Percentiles rank a stretch among this genome's conserved stretches.
Evolutionary conservation across 2,888 invertebrate species (phyloP).

Genomic region (Willowsia nigromaculata): DNA sequence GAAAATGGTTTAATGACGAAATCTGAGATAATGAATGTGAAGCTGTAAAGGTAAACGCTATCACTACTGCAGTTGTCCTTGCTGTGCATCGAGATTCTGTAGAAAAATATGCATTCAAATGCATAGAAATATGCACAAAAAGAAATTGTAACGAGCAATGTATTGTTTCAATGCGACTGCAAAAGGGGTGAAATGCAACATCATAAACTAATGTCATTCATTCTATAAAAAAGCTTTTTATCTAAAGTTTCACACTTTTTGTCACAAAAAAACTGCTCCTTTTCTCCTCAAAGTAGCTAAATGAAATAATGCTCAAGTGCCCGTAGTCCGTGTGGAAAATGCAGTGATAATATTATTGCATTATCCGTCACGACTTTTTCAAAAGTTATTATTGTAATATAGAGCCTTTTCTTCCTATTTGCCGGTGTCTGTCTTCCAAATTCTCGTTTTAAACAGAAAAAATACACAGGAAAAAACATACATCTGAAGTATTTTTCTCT

Average conservation of each 20-base stretch:
- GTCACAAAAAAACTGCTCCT: neutral
- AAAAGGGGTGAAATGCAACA: neutral
- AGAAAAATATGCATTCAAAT: too few species aligned
- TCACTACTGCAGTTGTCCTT: too few species aligned
- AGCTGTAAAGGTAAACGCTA: neutral
- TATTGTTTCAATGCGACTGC: too few species aligned
- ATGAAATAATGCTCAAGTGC: constrained; percentile 51
- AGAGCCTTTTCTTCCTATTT: neutral
- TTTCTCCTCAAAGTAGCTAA: constrained; percentile 37
- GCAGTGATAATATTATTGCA: constrained; percentile 63
- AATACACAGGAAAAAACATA: neutral
- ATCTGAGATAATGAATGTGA: neutral
- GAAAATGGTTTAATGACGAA: neutral
- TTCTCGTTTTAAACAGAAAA: neutral
- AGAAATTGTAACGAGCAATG: too few species aligned
- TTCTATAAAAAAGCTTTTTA: neutral
- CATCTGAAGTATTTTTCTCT: neutral
- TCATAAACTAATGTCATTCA: neutral
- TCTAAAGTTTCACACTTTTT: neutral
- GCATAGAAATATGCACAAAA: too few species aligned
- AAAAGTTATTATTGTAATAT: neutral
- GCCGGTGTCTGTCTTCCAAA: neutral
- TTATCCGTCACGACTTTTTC: constrained; percentile 42
- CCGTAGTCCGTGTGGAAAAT: constrained; percentile 45
- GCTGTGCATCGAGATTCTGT: too few species aligned